Percentiles rank a stretch among this genome's conserved stretches.
Evolutionary conservation across 2,113 vertebrate genomes (phyloP).

Genomic region (Petrocephalus microphthalmus): DNA sequence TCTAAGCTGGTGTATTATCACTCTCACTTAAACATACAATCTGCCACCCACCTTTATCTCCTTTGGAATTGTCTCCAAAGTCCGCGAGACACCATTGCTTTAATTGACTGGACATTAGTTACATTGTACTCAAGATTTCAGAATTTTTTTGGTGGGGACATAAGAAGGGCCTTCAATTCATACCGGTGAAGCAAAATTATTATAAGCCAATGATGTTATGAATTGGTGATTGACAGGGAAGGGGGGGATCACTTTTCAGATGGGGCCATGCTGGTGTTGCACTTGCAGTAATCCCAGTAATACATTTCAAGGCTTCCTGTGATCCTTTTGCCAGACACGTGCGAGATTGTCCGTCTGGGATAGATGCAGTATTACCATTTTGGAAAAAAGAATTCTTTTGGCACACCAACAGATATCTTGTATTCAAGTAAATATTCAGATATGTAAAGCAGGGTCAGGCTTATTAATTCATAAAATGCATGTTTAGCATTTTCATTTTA

Average conservation of each 20-base stretch:
- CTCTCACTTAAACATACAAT: background rate
- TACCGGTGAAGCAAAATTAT: too few species aligned
- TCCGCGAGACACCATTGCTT: background rate
- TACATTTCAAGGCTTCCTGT: background rate
- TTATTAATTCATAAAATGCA: background rate
- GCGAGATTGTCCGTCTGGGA: background rate
- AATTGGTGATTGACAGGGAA: too few species aligned
- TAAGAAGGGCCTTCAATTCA: too few species aligned
- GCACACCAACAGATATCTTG: background rate
- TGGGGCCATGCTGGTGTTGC: too few species aligned
- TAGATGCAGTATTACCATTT: background rate
- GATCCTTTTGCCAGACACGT: background rate
- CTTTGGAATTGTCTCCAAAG: background rate
- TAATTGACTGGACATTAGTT: background rate
- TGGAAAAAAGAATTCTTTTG: background rate
- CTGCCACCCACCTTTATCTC: background rate
- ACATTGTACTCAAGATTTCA: background rate
- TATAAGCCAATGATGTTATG: too few species aligned
- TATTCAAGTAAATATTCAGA: background rate
- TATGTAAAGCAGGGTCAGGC: background rate
- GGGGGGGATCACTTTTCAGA: too few species aligned
- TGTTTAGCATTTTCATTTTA: background rate
- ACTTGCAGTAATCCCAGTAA: background rate
- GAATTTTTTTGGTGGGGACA: too few species aligned
- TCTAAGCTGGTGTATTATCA: background rate